A percentile compares a stretch with the other conserved stretches of the same genome.
These are phyloP conservation scores for Platyrinchus mystaceus DNA, from an alignment of 2,797 vertebrate genomes.

Conservation along the genomic window DNA sequence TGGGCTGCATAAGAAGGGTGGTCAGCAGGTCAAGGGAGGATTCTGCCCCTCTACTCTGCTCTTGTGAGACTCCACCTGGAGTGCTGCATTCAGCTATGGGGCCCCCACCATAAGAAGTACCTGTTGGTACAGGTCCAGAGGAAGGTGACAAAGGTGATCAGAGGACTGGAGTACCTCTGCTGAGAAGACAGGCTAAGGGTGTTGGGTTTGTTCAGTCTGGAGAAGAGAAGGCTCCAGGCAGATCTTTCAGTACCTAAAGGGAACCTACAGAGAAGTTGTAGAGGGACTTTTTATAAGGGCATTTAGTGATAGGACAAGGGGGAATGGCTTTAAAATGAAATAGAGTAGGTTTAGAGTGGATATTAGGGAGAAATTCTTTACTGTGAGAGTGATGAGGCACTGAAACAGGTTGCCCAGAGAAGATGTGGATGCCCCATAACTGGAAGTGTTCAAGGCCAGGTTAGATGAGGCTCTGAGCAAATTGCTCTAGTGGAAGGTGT, in stretches of 20 bases:
- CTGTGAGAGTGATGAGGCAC: neutral
- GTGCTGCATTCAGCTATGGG: neutral
- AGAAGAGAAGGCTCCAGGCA: neutral
- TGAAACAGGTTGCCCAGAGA: neutral
- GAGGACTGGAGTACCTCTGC: neutral
- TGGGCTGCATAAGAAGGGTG: neutral
- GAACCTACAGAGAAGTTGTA: neutral
- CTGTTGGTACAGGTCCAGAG: neutral
- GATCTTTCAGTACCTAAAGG: neutral
- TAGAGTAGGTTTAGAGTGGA: neutral
- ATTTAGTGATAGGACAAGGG: neutral
- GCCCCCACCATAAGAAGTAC: neutral
- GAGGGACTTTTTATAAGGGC: neutral
- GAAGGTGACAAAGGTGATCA: neutral
- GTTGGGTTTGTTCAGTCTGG: neutral
- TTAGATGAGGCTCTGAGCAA: neutral
- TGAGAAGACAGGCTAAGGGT: neutral
- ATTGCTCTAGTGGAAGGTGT: neutral
- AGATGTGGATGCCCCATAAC: neutral
- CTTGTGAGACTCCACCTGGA: neutral
- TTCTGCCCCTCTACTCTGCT: neutral
- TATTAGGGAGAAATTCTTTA: neutral
- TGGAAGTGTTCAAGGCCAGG: neutral
- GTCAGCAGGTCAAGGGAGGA: accelerated
- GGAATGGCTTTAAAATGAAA: neutral